Evolutionary conservation across 2,113 vertebrate species (phyloP).

Genomic region (Podarcis muralis): DNA sequence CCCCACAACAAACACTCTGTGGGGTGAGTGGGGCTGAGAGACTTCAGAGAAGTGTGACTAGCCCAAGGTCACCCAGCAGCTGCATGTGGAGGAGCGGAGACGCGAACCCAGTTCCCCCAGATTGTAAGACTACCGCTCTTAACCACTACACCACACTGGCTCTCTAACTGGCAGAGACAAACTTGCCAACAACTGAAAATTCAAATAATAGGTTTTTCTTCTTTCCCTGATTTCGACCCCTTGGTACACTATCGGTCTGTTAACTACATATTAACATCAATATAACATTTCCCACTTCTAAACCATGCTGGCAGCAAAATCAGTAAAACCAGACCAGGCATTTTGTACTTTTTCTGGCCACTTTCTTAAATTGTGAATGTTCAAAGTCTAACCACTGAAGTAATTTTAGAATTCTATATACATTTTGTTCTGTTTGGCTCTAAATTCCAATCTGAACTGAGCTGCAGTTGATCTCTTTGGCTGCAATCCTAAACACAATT

Average conservation of each 20-base stretch:
- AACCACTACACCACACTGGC: too few species aligned
- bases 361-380: not conserved
- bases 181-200: not conserved
- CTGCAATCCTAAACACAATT: too few species aligned
- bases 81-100: too few species aligned
- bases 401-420: not conserved
- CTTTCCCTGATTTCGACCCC: not conserved
- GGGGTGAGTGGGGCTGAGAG: too few species aligned
- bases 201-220: not conserved
- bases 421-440: not conserved
- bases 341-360: not conserved
- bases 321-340: not conserved
- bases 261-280: not conserved
- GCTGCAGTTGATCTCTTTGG: not conserved
- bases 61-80: too few species aligned
- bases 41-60: too few species aligned
- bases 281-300: not conserved
- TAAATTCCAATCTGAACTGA: not conserved
- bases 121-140: too few species aligned
- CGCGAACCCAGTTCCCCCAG: too few species aligned
- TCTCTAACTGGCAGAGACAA: not conserved
- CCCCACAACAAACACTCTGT: too few species aligned
- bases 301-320: not conserved
- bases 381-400: not conserved
- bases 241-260: not conserved